Evolutionary conservation across 1,140 invertebrate species (phyloP), one percentile per base, ranked within the genome.

Genomic region (Arctopsyche grandis): DNA sequence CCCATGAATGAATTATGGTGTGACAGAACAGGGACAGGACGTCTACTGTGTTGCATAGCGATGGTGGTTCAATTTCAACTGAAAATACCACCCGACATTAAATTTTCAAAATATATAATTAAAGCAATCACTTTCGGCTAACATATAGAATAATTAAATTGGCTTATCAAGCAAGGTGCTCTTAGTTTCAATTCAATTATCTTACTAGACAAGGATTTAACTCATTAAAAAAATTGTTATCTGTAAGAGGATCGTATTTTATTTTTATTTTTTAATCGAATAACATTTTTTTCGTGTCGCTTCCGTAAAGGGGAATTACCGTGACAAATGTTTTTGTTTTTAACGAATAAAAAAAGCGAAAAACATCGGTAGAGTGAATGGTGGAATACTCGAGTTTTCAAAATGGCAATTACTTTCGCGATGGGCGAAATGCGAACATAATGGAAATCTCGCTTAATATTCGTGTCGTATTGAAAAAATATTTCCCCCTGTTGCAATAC

Each of bases 281-380:
- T 66, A 66, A 66, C 63, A 22, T 63, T 66, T 66, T 66, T 66
- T 26, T 24, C 9, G 63, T 52, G 48, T 52, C 48, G 21, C 63
- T 24, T 66, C 9, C 21, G 24, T 66, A 66, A 66, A 66, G 21
- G 56, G 63, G 63, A 66, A 66, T 66, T 66, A 66, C 63, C 12
- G 63, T 66, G 63, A 66, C 63, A 66, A 66, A 66, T 66, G 63
- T 66, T 66, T 66, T 26, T 66, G 63, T 66, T 66, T 66, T 66
- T 66, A 66, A 66, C 22, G 63, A 22, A 24, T 26, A 66, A 66
- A 66, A 66, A 66, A 26, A 60, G 10, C 5, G 63, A 26, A 66
- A 26, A 10, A 24, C 21, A 26, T 24, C 63, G 21, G 48, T 14
- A 52, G 10, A 52, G 29, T 38, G 7, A 66, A 66, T 5, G 24